A percentile compares a stretch with the other conserved stretches of the same genome.
Conservation (phyloP, 2,888 invertebrate species). For the Ectobius pallidus region DNA sequence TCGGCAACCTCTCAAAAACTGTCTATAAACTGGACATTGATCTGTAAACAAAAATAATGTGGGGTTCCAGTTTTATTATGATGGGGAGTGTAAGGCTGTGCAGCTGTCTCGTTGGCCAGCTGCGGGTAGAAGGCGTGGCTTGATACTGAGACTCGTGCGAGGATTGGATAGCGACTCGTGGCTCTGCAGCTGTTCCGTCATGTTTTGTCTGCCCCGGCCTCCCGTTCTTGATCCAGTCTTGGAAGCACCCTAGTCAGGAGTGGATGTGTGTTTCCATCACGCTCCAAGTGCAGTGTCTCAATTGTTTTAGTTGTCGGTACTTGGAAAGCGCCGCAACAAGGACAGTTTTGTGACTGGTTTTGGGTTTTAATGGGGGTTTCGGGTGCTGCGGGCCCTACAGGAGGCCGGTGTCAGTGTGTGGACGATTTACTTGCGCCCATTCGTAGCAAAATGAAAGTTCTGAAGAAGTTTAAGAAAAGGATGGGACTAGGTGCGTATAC, state of each 20-base stretch:
- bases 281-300: too few relatives aligned
- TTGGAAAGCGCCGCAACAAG: too few relatives aligned
- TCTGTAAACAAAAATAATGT: too few relatives aligned
- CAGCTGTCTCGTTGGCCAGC: constrained; percentile 20
- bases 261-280: not conserved
- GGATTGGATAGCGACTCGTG: constrained; percentile 12
- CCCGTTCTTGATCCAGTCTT: not conserved
- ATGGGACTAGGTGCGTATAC: constrained; percentile 83
- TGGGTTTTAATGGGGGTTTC: constrained; percentile 52
- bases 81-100: too few relatives aligned
- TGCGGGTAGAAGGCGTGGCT: constrained; percentile 5
- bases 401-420: constrained; percentile 47
- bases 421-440: constrained; percentile 59
- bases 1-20: too few relatives aligned
- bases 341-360: too few relatives aligned
- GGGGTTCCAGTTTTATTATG: too few relatives aligned
- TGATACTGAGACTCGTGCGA: not conserved
- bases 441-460: constrained; percentile 81
- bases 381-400: constrained; percentile 50
- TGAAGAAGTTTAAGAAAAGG: constrained; percentile 87
- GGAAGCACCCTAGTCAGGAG: not conserved
- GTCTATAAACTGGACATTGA: too few relatives aligned
- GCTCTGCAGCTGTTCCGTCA: not conserved
- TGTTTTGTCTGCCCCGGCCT: not conserved
- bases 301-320: too few relatives aligned